A percentile compares a stretch with the other conserved stretches of the same genome.
These are phyloP conservation scores for Rynchops niger DNA, from an alignment of 2,113 vertebrate species.

Conservation along the genomic window DNA sequence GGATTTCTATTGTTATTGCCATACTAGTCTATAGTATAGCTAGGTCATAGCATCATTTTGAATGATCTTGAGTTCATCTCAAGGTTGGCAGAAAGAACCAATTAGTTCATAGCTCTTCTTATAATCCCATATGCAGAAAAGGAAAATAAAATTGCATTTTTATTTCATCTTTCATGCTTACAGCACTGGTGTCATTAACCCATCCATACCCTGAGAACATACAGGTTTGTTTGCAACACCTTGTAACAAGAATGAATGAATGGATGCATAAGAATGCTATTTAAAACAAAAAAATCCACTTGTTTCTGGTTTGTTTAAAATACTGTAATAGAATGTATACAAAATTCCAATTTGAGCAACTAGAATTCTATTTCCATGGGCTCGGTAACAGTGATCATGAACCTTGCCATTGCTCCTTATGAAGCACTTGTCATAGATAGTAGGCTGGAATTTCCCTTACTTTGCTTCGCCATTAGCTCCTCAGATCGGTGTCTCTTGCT, in stretches of 20 bases:
- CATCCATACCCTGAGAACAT: not conserved
- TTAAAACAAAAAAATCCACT: not conserved
- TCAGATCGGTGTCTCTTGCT: not conserved
- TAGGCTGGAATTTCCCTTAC: not conserved
- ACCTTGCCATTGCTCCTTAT: not conserved
- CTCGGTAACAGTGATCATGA: not conserved
- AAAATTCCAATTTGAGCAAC: not conserved
- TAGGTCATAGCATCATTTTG: not conserved
- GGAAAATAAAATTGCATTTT: not conserved
- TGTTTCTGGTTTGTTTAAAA: not conserved
- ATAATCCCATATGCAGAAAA: not conserved
- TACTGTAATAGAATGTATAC: not conserved
- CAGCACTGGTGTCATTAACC: not conserved
- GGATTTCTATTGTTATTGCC: not conserved
- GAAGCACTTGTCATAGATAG: not conserved
- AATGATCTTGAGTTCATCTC: not conserved
- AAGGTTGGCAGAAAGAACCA: not conserved
- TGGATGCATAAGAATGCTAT: not conserved
- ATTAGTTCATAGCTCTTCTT: not conserved
- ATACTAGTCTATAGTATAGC: not conserved
- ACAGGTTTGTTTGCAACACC: not conserved
- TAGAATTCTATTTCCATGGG: not conserved
- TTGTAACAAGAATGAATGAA: not conserved
- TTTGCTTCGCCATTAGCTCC: not conserved
- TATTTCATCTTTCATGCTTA: not conserved